Evolutionary conservation across 1,140 invertebrate genomes (phyloP), one percentile per base, ranked within the genome.

Genomic region (Drosophila bocqueti): DNA sequence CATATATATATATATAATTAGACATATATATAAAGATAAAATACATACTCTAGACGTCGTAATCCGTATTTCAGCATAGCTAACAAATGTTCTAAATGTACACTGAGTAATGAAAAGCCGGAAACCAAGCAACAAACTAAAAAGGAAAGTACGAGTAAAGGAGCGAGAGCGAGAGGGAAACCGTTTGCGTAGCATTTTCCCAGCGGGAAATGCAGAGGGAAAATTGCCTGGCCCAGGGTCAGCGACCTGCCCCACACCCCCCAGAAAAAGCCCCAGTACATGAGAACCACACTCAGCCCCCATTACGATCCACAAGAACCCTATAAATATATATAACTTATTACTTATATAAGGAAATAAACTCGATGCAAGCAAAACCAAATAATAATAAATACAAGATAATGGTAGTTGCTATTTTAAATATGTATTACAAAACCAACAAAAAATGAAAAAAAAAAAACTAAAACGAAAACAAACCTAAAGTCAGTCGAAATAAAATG

Each of bases 291-390:
- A 81, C 47, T 62, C 45, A 69, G 43, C 58, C 50, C 40, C 21
- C 61, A 66, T 45, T 67, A 60, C 68, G 59, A 64, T 54, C 52
- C 55, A 79, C 43, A 81, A 26, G 31, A 57, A 66, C 78, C 77
- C 83, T 90, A 90, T 89, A 85, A 79, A 90, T 90, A 90, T 89
- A 89, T 91, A 91, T 91, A 83, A 91, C 83, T 89, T 91, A 91
- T 78, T 91, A 91, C 71, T 72, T 86, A 91, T 76, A 85, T 82
- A 90, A 85, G 69, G 62, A 79, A 65, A 58, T 79, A 86, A 86
- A 84, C 52, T 45, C 61, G 66, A 84, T 77, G 63, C 63, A 81
- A 72, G 59, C 69, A 84, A 78, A 74, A 67, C 72, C 62, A 76
- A 59, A 75, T 77, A 71, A 73, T 71, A 87, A 90, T 71, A 79